Base-by-base conservation (phyloP, 2,888 invertebrate genomes). In the Plutella xylostella region DNA sequence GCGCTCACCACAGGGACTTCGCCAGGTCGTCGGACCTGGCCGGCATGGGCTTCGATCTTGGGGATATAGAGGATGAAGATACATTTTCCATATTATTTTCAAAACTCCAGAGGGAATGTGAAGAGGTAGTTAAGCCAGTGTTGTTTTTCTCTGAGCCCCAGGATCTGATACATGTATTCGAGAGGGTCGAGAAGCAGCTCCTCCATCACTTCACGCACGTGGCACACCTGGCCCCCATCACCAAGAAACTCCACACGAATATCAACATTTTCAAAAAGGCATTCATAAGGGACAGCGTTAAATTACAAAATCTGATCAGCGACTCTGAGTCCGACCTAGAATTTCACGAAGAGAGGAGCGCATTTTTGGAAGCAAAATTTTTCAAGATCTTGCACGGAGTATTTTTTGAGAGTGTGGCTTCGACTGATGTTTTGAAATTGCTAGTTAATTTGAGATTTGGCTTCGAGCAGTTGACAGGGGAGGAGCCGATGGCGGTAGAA, bases 361-460 rank as follows among this genome's bases (percentile, higher is more conserved):
- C 56, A 11, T 72, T 82, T 43, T 58, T 90, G 38, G 74, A 88
- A 61, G 60, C 69, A 7, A 79, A 85, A 45, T 88, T 88, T 48
- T 74, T 76, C 48, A 74, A 79, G 54, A 70, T 89, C 44, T 66
- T 90, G 12, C 68, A 85, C 48, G 85, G 85, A 0, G 65, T 85
- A 37, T 89, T 89, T 60, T 86, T 85, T 46, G 72, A 85, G 14
- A 66, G 85, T 25, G 77, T 89, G 0, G 86, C 86, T 43, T 78
- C 86, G 11, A 73, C 79, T 28, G 84, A 86, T 9, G 84, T 88
- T 25, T 66, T 90, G 18, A 85, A 86, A 58, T 63, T 90, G 30
- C 69, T 78, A 48, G 72, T 87, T 6, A 87, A 87, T 58, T 78
- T 90, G 45, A 88, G 90, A 59, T 89, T 89, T 59, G 85, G 88